These are phyloP conservation scores for Troides helena DNA, from an alignment of 2,888 invertebrate genomes.

Conservation along the genomic window DNA sequence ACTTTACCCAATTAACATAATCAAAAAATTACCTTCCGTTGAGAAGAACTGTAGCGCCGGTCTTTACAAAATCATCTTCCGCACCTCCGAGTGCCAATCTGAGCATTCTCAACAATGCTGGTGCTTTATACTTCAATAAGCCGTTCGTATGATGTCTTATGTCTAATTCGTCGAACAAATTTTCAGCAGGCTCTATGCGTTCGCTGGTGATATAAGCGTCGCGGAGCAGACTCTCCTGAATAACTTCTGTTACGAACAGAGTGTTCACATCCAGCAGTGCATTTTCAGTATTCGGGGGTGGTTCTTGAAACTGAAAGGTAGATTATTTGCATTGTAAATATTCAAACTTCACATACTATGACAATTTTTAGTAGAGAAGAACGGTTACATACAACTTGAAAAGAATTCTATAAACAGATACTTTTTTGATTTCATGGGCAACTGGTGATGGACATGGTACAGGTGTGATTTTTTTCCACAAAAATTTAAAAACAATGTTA, in stretches of 20 bases:
- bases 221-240: constrained; percentile 61
- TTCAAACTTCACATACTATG: background rate
- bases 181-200: constrained; percentile 42
- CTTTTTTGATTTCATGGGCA: no score
- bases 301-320: constrained; percentile 48
- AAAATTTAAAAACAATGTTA: no score
- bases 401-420: no score
- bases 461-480: no score
- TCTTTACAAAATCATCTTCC: constrained; percentile 50
- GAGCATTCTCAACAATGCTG: constrained; percentile 60
- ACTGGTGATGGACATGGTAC: no score
- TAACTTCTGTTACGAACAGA: constrained; percentile 61
- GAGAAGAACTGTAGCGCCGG: constrained; percentile 49
- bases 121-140: constrained; percentile 57
- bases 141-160: constrained; percentile 54
- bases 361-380: no score
- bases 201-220: constrained; percentile 49
- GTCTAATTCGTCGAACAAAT: constrained; percentile 48
- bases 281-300: constrained; percentile 38
- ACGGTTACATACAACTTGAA: no score
- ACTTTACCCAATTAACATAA: no score
- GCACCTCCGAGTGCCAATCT: constrained; percentile 46
- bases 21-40: constrained; percentile 46
- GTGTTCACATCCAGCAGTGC: constrained; percentile 57
- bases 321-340: background rate